Conservation (phyloP, 2,113 vertebrate species). For the Platichthys flesus region DNA sequence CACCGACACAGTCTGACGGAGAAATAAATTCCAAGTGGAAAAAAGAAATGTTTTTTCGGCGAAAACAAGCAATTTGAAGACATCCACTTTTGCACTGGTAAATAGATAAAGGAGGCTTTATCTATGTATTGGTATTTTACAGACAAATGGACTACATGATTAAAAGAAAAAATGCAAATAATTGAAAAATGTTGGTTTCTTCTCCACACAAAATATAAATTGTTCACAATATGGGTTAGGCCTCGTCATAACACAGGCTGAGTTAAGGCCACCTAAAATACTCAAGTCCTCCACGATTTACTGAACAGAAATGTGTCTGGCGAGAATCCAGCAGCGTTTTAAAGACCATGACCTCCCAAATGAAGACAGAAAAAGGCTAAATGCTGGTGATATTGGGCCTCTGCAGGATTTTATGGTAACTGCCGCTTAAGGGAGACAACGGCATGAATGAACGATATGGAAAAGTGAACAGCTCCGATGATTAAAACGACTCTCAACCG, state of each 20-base stretch:
- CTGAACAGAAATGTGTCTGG: slow-evolving; percentile 33
- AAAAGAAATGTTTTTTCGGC: not conserved
- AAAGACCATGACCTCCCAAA: slow-evolving; percentile 42
- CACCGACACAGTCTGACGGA: not conserved
- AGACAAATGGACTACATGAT: not conserved
- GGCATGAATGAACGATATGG: slow-evolving; percentile 13
- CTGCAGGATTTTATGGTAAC: slow-evolving; percentile 13
- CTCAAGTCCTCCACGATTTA: slow-evolving; percentile 33
- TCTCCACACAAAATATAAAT: not conserved
- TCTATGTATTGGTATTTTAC: not conserved
- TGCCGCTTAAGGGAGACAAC: slow-evolving; percentile 10
- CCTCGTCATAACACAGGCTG: slow-evolving; percentile 26
- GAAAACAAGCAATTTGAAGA: not conserved
- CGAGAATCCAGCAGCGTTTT: slow-evolving; percentile 34
- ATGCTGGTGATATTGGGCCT: slow-evolving; percentile 20
- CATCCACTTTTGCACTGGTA: not conserved
- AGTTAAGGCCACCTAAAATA: slow-evolving; percentile 41
- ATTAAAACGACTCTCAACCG: slow-evolving; percentile 37
- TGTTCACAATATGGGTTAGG: too few species aligned
- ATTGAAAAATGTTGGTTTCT: too few species aligned
- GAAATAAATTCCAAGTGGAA: not conserved
- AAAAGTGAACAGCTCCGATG: slow-evolving; percentile 17
- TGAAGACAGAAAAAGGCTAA: slow-evolving; percentile 29
- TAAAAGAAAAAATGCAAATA: not conserved
- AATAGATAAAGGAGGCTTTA: not conserved